Evolutionary conservation across 1,140 invertebrate genomes (phyloP).

Genomic region (Cryptotermes secundus): DNA sequence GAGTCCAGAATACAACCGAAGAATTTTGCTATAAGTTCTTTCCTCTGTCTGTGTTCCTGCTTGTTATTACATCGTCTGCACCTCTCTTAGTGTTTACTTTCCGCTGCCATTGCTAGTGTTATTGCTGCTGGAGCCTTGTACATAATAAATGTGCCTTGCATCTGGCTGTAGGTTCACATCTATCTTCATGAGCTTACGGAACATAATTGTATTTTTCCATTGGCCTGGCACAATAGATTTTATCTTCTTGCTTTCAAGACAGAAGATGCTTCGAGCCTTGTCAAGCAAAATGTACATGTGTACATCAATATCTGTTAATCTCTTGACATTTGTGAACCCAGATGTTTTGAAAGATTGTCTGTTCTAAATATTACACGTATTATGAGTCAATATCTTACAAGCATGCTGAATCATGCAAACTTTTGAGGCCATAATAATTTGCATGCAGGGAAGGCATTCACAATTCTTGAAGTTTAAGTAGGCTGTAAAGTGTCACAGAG

Average conservation of each 20-base stretch:
- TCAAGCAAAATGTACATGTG: not conserved
- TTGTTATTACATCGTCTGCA: slow-evolving; percentile 1
- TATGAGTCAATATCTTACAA: too few relatives aligned
- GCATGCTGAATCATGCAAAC: too few relatives aligned
- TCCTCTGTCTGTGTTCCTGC: not conserved
- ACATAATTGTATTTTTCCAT: not conserved
- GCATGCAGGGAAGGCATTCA: too few relatives aligned
- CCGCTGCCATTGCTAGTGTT: not conserved
- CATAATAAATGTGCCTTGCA: too few relatives aligned
- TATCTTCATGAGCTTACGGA: not conserved
- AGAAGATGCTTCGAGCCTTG: not conserved
- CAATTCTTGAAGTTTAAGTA: too few relatives aligned
- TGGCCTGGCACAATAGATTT: not conserved
- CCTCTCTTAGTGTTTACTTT: not conserved
- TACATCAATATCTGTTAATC: not conserved
- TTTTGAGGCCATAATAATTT: too few relatives aligned
- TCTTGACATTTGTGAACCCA: too few relatives aligned
- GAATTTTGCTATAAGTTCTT: not conserved
- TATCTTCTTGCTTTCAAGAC: not conserved
- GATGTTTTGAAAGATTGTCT: too few relatives aligned
- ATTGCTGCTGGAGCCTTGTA: not conserved
- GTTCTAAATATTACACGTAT: too few relatives aligned
- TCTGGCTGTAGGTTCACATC: not conserved
- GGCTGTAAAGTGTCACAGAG: too few relatives aligned
- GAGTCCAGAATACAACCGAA: not conserved